Conservation (phyloP, 1,140 invertebrate species). For the Solenopsis invicta region DNA sequence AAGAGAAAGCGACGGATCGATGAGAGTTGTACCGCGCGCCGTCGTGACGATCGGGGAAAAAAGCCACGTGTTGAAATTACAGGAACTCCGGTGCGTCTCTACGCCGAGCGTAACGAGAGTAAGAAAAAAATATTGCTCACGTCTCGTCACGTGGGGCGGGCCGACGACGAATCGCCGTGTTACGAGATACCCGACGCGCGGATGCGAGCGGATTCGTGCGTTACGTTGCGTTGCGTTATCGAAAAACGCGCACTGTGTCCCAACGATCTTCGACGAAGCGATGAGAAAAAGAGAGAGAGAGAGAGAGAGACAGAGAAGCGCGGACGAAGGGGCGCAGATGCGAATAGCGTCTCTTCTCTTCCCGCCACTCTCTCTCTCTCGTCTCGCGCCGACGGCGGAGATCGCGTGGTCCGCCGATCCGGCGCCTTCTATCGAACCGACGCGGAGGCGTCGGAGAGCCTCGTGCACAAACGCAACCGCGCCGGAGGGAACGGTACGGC, state of each 20-base stretch:
- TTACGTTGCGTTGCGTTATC: background rate
- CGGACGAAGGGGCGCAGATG: background rate
- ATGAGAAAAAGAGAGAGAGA: background rate
- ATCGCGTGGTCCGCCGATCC: conserved; percentile 54
- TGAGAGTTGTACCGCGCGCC: conserved; percentile 8
- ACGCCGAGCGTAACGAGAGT: no score
- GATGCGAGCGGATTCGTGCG: background rate
- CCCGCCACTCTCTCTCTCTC: conserved; percentile 14
- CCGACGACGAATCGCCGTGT: no score
- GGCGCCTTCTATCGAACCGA: conserved; percentile 73
- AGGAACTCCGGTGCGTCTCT: background rate
- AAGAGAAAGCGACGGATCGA: conserved; percentile 15
- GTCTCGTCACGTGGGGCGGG: background rate
- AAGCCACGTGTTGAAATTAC: conserved; percentile 38
- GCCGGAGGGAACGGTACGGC: background rate
- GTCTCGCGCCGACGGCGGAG: no score
- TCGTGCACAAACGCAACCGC: conserved; percentile 31
- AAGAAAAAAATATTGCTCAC: background rate
- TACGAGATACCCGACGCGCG: background rate
- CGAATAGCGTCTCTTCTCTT: background rate
- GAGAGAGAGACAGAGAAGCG: background rate
- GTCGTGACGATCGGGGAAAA: background rate
- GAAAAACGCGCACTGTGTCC: background rate
- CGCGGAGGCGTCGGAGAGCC: conserved; percentile 51
- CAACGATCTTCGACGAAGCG: background rate